Percentiles rank a stretch among this genome's conserved stretches.
Conservation (phyloP, 1,140 invertebrate genomes). For the Planococcus citri region DNA sequence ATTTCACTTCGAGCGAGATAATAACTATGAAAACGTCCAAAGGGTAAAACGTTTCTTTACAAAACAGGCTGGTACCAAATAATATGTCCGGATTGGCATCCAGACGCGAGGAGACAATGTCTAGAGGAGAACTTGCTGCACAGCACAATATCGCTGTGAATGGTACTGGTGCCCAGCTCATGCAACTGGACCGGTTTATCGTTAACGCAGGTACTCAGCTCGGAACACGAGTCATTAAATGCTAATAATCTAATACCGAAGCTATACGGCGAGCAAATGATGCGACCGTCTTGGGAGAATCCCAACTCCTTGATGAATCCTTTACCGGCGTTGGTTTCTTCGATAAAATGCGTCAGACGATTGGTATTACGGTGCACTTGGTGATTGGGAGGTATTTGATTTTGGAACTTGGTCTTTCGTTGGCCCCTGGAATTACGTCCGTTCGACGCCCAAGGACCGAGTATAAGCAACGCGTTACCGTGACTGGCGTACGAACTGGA, state of each 20-base stretch:
- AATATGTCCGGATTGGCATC: constrained; percentile 73
- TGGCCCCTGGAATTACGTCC: too few relatives aligned
- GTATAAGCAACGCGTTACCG: neutral
- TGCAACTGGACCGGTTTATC: constrained; percentile 36
- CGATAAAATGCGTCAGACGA: constrained; percentile 67
- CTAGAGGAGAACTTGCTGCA: constrained; percentile 81
- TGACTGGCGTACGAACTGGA: neutral
- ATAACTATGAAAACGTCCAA: too few relatives aligned
- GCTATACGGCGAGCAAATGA: constrained; percentile 80
- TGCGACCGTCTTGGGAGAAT: constrained; percentile 73
- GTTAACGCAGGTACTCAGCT: constrained; percentile 55
- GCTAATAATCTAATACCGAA: constrained; percentile 68
- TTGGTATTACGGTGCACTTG: constrained; percentile 47
- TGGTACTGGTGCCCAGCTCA: constrained; percentile 53
- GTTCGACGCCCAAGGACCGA: neutral
- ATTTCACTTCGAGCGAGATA: too few relatives aligned
- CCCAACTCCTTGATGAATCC: constrained; percentile 58
- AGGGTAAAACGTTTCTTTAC: constrained; percentile 32
- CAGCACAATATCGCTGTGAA: constrained; percentile 73
- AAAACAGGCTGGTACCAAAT: constrained; percentile 76
- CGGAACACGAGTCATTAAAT: constrained; percentile 63
- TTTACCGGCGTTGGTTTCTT: constrained; percentile 72
- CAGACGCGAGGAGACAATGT: constrained; percentile 72
- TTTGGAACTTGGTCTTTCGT: neutral
- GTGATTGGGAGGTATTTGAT: constrained; percentile 22